Percentiles rank a stretch among this genome's conserved stretches.
phyloP scores from a whole-genome alignment of 1,140 invertebrate species.

The Lepidurus apus region DNA sequence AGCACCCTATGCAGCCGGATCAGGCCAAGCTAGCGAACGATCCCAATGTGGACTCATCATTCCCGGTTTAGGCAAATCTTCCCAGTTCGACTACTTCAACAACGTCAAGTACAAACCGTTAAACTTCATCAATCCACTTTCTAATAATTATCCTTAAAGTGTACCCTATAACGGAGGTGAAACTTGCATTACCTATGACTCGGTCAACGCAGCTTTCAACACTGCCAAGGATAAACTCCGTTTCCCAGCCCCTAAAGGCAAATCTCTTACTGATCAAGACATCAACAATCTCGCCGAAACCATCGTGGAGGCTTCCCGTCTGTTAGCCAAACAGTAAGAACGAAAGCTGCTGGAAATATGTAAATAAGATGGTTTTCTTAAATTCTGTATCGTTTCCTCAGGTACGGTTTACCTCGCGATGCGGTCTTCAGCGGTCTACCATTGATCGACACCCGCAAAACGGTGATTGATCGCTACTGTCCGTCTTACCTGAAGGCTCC shows the following conservation, averaged over 20 bases:
- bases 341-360: too few relatives aligned
- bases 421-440: slow-evolving; percentile 45
- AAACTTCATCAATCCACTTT: background rate
- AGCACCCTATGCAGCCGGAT: background rate
- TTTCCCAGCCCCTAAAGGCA: slow-evolving; percentile 29
- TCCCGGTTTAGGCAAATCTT: slow-evolving; percentile 40
- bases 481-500: slow-evolving; percentile 44
- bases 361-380: too few relatives aligned
- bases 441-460: slow-evolving; percentile 45
- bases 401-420: slow-evolving; percentile 43
- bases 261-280: slow-evolving; percentile 33
- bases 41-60: slow-evolving; percentile 40
- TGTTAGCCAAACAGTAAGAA: slow-evolving; percentile 33
- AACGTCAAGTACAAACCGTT: background rate
- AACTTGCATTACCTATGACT: slow-evolving; percentile 33
- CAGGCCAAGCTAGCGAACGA: slow-evolving; percentile 26
- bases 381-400: slow-evolving; percentile 27
- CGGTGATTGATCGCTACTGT: slow-evolving; percentile 45
- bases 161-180: slow-evolving; percentile 23
- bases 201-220: slow-evolving; percentile 33
- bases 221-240: slow-evolving; percentile 21
- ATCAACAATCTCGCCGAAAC: slow-evolving; percentile 33
- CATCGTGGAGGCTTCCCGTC: slow-evolving; percentile 31
- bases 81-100: slow-evolving; percentile 36
- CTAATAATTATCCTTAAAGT: background rate